Evolutionary conservation across 2,113 vertebrate genomes (phyloP), one percentile per base, ranked within the genome.

Genomic region (Etia nguti): DNA sequence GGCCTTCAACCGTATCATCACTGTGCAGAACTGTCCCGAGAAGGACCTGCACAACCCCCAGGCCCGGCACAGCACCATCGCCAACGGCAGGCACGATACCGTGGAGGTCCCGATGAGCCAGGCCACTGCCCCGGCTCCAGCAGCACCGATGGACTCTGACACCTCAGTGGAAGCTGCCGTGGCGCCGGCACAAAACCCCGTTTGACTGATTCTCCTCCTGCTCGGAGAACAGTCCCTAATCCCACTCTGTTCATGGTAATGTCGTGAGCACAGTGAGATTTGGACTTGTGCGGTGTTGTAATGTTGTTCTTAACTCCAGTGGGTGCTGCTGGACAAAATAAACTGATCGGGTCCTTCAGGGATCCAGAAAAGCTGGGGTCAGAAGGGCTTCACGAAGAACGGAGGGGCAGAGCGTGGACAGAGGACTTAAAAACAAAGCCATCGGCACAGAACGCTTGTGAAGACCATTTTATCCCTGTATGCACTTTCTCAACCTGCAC

Each of bases 1-100:
- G 94, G 99, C 99, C 88, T 99, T 99, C 94, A 99, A 99, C 95
- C 97, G 98, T 80, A 97, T 99, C 82, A 99, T 99, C 93, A 99
- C 99, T 31, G 98, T 99, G 91, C 98, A 99, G 89, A 99, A 99
- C 96, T 99, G 98, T 93, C 98, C 98, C 2, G 98, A 99, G 91
- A 98, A 97, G 6, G 94, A 94, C 91, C 97, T 97, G 96, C 98
- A 97, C 86, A 46, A 88, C 88, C 94, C 96, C 62, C 97, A 97
- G 92, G 95, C 79, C 52, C 94, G 91, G 50, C 88, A 65, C 0
- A 90, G 92, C 80, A 79, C 89, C 1, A 88, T 96, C 24, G 92
- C 80, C 90, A 95, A 95, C 0, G 97, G 97, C 18, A 88, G 55
- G 68, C 97, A 97, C 46, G 97, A 97, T 0, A 79, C 96, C 0